A percentile compares a stretch with the other conserved stretches of the same genome.
Evolutionary conservation across 1,140 invertebrate species (phyloP).

Genomic region (Brachionus sp.): DNA sequence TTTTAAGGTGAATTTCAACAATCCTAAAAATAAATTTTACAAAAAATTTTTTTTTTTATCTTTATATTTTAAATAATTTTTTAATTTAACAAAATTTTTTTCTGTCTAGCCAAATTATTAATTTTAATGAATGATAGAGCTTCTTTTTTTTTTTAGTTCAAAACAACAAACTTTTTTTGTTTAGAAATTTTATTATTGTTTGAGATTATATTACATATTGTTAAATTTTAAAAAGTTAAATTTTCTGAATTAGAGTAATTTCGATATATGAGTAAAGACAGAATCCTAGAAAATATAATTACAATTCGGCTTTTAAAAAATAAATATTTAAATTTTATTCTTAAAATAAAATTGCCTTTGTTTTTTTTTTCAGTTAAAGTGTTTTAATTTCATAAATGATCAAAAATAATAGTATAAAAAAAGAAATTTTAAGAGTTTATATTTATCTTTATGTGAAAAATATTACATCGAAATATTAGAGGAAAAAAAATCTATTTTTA

Average conservation of each 20-base stretch:
- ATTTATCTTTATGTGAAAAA: not conserved
- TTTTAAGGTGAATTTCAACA: no score
- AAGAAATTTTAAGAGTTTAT: not conserved
- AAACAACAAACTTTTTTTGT: no score
- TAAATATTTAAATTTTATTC: constrained; percentile 16
- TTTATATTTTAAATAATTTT: no score
- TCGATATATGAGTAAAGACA: not conserved
- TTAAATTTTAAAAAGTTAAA: not conserved
- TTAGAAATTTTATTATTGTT: no score
- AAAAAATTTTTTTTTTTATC: no score
- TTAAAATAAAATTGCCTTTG: constrained; percentile 6
- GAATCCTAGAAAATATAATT: not conserved
- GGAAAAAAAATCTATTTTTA: not conserved
- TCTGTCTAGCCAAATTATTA: no score
- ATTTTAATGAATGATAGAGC: no score
- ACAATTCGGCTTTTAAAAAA: constrained; percentile 19
- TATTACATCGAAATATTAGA: constrained; percentile 15
- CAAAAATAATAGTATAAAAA: not conserved
- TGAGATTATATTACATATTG: not conserved
- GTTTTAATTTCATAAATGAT: not conserved
- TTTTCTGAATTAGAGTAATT: not conserved
- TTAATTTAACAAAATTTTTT: no score
- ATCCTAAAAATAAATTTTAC: no score
- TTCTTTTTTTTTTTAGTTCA: no score
- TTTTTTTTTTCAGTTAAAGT: not conserved